Evolutionary conservation across 2,888 invertebrate species (phyloP), one percentile per base, ranked within the genome.

Genomic region (Dasysyrphus albostriatus): DNA sequence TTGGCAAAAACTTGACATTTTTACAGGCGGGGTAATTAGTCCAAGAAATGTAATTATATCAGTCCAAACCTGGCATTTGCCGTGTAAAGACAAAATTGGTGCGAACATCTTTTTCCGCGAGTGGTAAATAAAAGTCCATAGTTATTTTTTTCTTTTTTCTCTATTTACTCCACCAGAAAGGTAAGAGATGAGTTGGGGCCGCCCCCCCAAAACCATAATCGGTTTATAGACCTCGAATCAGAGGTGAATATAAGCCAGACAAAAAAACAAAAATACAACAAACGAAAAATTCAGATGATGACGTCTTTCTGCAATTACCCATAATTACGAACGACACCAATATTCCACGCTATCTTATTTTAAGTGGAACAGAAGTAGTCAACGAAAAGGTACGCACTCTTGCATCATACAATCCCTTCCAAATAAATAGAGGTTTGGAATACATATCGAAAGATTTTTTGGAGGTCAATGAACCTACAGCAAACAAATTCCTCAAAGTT

Each of bases 171-270:
- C 3, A n/a, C 42, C 5, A 42, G 24, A 51, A 24, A 51, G 51
- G 24, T 51, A 51, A 51, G 51, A 19, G 10, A 51, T 51, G 51
- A 51, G 9, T 51, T 16, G 34, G 34, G 47, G 58, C 16, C 58
- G 32, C 34, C 47, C 47, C 58, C 34, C 47, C 29, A 34, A 19
- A 9, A 42, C 58, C 58, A 72, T 10, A 59, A 72, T 47, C 34
- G 59, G 58, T 58, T 72, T 72, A 58, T 32, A 32, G 44, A 16
- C 19, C 47, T 58, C 10, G 10, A 44, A 8, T 32, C 58, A 3
- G 59, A 72, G 34, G 72, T 72, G 3, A 19, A 59, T 37, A 44
- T 72, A 59, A 72, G 32, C 72, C 24, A 14, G 10, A 24, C 24
- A 24, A 24, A 24, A 24, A 24, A 24, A 29, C 9, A n/a, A 70